phyloP scores from a whole-genome alignment of 1,140 invertebrate genomes.

The Drosophila virilis region DNA sequence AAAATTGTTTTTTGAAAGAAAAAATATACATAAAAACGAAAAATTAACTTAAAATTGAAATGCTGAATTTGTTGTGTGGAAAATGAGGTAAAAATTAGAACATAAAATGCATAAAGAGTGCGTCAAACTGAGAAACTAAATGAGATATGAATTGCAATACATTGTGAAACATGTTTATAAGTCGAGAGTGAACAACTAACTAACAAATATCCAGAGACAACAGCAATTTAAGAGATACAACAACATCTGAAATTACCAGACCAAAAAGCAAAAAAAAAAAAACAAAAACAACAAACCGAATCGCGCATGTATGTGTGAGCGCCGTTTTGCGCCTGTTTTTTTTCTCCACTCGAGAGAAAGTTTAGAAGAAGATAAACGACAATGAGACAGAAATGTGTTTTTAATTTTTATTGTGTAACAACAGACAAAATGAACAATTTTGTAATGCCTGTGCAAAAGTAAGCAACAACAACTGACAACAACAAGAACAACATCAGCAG shows the following conservation, averaged over 20 bases:
- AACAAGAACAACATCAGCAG: conserved; percentile 39
- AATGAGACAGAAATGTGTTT: conserved; percentile 59
- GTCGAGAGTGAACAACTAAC: conserved; percentile 75
- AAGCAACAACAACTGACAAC: conserved; percentile 29
- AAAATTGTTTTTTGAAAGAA: conserved; percentile 31
- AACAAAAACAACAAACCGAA: conserved; percentile 43
- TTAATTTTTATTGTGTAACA: conserved; percentile 71
- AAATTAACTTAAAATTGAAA: conserved; percentile 54
- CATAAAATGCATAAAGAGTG: conserved; percentile 60
- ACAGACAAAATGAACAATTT: conserved; percentile 36
- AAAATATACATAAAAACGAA: conserved; percentile 39
- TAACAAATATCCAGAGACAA: conserved; percentile 34
- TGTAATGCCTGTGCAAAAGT: conserved; percentile 46
- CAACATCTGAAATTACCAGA: conserved; percentile 41
- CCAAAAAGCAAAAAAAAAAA: conserved; percentile 43
- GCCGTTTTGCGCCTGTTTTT: conserved; percentile 67
- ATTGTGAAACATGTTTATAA: conserved; percentile 84
- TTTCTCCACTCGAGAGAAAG: conserved; percentile 25
- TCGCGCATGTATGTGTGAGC: conserved; percentile 76
- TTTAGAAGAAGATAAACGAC: conserved; percentile 27
- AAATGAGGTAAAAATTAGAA: conserved; percentile 81
- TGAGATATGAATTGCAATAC: conserved; percentile 76
- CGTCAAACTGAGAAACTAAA: conserved; percentile 62
- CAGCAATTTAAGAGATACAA: conserved; percentile 37
- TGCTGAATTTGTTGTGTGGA: conserved; percentile 84